phyloP scores from a whole-genome alignment of 2,797 vertebrate genomes.

The Phataginus tricuspis region DNA sequence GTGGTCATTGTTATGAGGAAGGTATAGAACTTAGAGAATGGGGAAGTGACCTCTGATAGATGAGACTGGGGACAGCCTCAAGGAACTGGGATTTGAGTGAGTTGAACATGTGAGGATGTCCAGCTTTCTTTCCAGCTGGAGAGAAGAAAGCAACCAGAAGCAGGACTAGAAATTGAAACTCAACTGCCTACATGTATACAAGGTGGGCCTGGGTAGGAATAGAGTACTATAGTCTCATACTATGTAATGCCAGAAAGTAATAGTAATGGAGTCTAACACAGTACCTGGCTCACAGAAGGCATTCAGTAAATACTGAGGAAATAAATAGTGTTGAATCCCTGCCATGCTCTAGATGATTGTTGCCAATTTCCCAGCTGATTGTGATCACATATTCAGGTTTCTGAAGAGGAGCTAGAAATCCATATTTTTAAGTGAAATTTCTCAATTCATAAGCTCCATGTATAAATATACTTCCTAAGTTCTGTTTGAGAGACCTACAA shows the following conservation, averaged over 20 bases:
- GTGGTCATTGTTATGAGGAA: neutral
- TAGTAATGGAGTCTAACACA: neutral
- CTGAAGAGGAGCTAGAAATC: neutral
- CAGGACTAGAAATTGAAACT: neutral
- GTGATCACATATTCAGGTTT: neutral
- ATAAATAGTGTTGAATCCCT: neutral
- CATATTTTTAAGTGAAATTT: conserved; percentile 9
- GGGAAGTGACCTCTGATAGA: neutral
- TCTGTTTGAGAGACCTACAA: neutral
- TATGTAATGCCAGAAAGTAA: neutral
- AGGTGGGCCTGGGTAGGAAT: neutral
- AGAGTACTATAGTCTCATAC: neutral
- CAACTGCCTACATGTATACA: neutral
- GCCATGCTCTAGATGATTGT: neutral
- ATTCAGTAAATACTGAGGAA: neutral
- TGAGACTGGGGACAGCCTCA: neutral
- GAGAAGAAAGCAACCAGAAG: neutral
- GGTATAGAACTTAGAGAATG: neutral
- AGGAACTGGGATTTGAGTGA: neutral
- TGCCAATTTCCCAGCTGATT: neutral
- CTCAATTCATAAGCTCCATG: neutral
- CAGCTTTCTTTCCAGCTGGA: neutral
- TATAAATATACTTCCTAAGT: neutral
- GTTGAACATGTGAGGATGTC: neutral
- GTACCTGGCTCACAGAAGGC: neutral